Evolutionary conservation across 64 coral and sea anemone genomes (phyloP).

Genomic region (Platygyra sinensis): DNA sequence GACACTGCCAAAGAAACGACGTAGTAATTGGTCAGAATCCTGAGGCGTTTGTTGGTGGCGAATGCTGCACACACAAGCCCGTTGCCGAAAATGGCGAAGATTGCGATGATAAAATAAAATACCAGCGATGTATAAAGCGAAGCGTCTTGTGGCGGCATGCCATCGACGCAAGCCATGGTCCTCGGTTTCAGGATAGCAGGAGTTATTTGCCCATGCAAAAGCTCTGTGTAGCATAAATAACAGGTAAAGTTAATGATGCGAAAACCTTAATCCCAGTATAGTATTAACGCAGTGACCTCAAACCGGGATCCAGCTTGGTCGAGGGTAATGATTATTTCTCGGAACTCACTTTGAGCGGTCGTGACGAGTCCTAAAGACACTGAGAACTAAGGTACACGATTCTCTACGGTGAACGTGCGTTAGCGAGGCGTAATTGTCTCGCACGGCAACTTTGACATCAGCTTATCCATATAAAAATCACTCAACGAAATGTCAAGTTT

Average conservation of each 20-base stretch:
- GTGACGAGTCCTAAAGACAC: neutral
- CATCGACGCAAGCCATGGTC: neutral
- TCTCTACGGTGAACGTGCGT: too few relatives aligned
- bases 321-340: neutral
- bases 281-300: neutral
- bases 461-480: neutral
- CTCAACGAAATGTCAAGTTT: neutral
- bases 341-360: neutral
- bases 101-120: slow-evolving; percentile 59
- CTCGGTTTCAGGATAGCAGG: neutral
- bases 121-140: slow-evolving; percentile 56
- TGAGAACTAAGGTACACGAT: too few relatives aligned
- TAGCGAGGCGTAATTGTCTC: neutral
- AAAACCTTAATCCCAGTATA: neutral
- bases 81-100: slow-evolving; percentile 86
- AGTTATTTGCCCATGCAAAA: neutral
- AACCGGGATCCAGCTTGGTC: neutral
- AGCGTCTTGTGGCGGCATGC: neutral
- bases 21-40: slow-evolving; percentile 85
- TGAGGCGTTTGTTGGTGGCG: slow-evolving; percentile 76
- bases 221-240: neutral
- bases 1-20: slow-evolving; percentile 83
- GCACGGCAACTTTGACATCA: neutral
- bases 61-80: slow-evolving; percentile 78
- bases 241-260: neutral